A percentile compares a stretch with the other conserved stretches of the same genome.
These are phyloP conservation scores for Spea hammondii DNA, from an alignment of 2,797 vertebrate species.

Conservation along the genomic window DNA sequence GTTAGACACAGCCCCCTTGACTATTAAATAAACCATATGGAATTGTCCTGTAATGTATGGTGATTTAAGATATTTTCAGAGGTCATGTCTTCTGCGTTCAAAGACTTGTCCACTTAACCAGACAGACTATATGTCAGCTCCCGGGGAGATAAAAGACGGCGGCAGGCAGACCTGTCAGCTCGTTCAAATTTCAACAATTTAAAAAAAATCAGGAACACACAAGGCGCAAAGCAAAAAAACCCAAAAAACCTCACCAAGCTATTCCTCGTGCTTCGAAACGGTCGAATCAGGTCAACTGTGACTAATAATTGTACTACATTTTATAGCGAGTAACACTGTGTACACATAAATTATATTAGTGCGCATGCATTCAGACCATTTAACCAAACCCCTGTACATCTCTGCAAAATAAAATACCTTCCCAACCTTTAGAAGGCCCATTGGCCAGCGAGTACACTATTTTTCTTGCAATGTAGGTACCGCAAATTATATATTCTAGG, in stretches of 20 bases:
- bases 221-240: background rate
- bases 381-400: too few species aligned
- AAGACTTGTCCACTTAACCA: conserved; percentile 16
- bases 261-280: background rate
- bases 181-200: conserved; percentile 28
- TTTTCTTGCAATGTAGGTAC: too few species aligned
- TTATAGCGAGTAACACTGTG: background rate
- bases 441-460: too few species aligned
- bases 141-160: conserved; percentile 38
- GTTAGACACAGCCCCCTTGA: too few species aligned
- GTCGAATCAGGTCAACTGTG: background rate
- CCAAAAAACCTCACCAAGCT: conserved; percentile 11
- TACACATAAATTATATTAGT: background rate
- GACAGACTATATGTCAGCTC: conserved; percentile 38
- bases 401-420: too few species aligned
- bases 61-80: background rate
- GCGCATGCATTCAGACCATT: too few species aligned
- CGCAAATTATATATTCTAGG: too few species aligned
- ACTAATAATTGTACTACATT: background rate
- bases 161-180: conserved; percentile 25
- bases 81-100: background rate
- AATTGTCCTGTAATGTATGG: conserved; percentile 14
- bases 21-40: conserved; percentile 12
- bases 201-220: background rate
- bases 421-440: too few species aligned